Percentiles rank a stretch among this genome's conserved stretches.
phyloP scores from a whole-genome alignment of 2,888 invertebrate genomes.

The Silvanus unidentatus region DNA sequence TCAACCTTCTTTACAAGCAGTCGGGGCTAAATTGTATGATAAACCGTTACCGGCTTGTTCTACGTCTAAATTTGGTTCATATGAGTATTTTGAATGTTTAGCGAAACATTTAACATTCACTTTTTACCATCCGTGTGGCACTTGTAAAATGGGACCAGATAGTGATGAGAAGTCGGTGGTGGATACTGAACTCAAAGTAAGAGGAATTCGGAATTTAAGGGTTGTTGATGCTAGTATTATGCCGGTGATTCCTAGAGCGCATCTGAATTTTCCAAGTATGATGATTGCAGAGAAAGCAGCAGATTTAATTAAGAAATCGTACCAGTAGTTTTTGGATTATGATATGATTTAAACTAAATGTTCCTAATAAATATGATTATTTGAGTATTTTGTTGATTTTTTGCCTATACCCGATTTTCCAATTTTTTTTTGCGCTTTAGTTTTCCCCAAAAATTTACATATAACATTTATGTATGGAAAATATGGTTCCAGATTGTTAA shows the following conservation, averaged over 20 bases:
- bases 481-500: too few relatives aligned
- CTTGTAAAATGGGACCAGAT: slow-evolving; percentile 66
- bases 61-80: slow-evolving; percentile 38
- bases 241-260: too few relatives aligned
- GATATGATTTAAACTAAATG: too few relatives aligned
- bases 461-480: too few relatives aligned
- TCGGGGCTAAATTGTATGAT: slow-evolving; percentile 46
- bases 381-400: too few relatives aligned
- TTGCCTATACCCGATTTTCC: too few relatives aligned
- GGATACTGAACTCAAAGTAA: slow-evolving; percentile 56
- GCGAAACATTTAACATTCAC: slow-evolving; percentile 26
- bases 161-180: slow-evolving; percentile 60
- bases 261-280: slow-evolving; percentile 55
- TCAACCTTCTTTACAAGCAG: background rate
- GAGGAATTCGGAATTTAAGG: slow-evolving; percentile 55
- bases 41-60: slow-evolving; percentile 49
- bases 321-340: too few relatives aligned
- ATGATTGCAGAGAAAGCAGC: slow-evolving; percentile 70
- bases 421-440: too few relatives aligned
- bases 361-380: too few relatives aligned
- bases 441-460: too few relatives aligned
- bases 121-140: slow-evolving; percentile 45
- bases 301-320: slow-evolving; percentile 56
- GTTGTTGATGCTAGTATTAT: slow-evolving; percentile 66
- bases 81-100: slow-evolving; percentile 67